These are phyloP conservation scores for Polydrusus tereticollis DNA, from an alignment of 2,888 invertebrate genomes.

Conservation along the genomic window DNA sequence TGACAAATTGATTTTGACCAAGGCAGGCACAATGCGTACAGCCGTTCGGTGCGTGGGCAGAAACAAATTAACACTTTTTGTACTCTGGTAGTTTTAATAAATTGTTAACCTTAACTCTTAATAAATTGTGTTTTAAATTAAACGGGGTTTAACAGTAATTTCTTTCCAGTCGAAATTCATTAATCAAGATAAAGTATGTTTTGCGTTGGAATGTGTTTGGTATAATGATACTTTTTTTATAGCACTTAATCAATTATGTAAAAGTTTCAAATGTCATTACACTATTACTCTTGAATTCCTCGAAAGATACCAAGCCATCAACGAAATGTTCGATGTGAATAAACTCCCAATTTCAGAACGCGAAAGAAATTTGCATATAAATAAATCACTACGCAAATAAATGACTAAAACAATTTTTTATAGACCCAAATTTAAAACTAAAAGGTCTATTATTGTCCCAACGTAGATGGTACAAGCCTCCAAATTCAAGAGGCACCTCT, in stretches of 20 bases:
- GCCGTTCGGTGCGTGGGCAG: conserved; percentile 24
- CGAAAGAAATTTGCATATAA: not conserved
- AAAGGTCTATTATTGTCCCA: too few relatives aligned
- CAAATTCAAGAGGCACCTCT: too few relatives aligned
- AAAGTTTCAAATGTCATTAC: conserved; percentile 11
- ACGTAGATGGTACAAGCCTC: too few relatives aligned
- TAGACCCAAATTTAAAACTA: too few relatives aligned
- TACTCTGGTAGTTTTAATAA: conserved; percentile 42
- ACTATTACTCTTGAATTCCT: conserved; percentile 6
- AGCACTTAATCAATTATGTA: conserved; percentile 19
- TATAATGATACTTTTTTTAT: conserved; percentile 28
- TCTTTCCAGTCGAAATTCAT: conserved; percentile 29
- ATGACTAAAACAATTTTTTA: not conserved
- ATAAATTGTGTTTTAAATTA: conserved; percentile 37
- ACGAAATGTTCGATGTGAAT: conserved; percentile 7
- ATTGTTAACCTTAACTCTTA: conserved; percentile 39
- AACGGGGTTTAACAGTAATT: conserved; percentile 36
- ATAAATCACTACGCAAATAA: not conserved
- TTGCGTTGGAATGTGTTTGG: conserved; percentile 27
- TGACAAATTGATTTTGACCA: conserved; percentile 38
- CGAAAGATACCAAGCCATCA: not conserved
- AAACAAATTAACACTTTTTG: conserved; percentile 42
- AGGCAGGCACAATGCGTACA: conserved; percentile 31
- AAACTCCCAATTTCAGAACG: not conserved
- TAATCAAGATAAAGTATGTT: conserved; percentile 37